Percentiles rank a stretch among this genome's conserved stretches.
Evolutionary conservation across 2,888 invertebrate species (phyloP).

Genomic region (Andricus quercusramuli): DNA sequence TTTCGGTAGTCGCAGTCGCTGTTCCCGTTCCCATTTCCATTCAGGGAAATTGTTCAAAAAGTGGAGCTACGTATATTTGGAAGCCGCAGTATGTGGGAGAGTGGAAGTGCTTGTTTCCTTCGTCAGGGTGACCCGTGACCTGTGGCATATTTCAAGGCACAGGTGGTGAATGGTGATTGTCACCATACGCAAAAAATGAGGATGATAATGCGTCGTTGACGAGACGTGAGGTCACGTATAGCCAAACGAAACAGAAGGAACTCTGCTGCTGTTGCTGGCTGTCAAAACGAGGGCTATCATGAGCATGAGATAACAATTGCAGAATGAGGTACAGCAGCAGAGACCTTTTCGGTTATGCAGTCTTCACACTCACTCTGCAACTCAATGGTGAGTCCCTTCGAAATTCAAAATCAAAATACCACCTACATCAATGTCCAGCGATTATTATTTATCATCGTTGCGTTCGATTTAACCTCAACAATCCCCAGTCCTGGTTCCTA

Average conservation of each 20-base stretch:
- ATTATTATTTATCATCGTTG: background rate
- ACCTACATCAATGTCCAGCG: background rate
- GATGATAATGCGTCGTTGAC: conserved; percentile 48
- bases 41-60: conserved; percentile 47
- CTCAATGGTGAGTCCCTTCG: conserved; percentile 69
- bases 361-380: conserved; percentile 73
- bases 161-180: conserved; percentile 35
- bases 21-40: conserved; percentile 51
- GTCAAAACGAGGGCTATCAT: conserved; percentile 65
- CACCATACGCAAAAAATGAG: conserved; percentile 46
- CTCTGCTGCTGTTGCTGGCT: conserved; percentile 29
- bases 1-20: conserved; percentile 54
- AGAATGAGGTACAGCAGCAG: conserved; percentile 77
- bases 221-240: conserved; percentile 17
- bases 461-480: conserved; percentile 1
- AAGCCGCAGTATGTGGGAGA: conserved; percentile 47
- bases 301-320: conserved; percentile 78
- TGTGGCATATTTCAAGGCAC: conserved; percentile 23
- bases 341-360: conserved; percentile 76
- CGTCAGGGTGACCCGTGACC: conserved; percentile 47
- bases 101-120: conserved; percentile 43
- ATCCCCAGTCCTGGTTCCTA: background rate
- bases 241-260: conserved; percentile 43
- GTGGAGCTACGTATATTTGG: conserved; percentile 39
- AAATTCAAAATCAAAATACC: background rate